Evolutionary conservation across 2,113 vertebrate genomes (phyloP).

Genomic region (Pelodiscus sinensis): DNA sequence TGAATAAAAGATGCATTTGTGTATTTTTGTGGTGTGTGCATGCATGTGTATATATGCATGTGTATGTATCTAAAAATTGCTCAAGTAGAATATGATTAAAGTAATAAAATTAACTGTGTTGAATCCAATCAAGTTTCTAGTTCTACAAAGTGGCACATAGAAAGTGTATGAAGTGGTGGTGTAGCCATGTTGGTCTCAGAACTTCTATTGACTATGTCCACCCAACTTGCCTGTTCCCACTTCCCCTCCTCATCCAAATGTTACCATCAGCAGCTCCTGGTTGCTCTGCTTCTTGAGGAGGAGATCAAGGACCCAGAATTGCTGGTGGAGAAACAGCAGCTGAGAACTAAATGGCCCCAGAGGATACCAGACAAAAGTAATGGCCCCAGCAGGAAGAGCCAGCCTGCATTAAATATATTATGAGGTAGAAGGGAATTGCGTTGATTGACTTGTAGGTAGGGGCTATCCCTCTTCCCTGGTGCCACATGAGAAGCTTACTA

Average conservation of each 20-base stretch:
- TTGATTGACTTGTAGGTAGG: neutral
- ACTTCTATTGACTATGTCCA: neutral
- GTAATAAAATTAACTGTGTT: slow-evolving; percentile 30
- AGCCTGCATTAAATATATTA: accelerated
- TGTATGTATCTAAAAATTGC: slow-evolving; percentile 28
- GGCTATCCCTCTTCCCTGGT: neutral
- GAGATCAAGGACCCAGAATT: neutral
- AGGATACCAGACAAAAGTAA: accelerated
- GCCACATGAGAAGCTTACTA: neutral
- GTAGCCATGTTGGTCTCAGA: neutral
- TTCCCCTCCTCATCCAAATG: neutral
- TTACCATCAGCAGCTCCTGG: neutral
- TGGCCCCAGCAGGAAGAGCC: neutral
- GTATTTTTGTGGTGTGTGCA: neutral
- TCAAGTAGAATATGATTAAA: slow-evolving; percentile 35
- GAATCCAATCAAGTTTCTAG: neutral
- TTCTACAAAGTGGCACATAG: neutral
- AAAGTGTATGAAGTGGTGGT: neutral
- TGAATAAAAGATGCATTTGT: neutral
- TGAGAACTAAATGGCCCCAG: neutral
- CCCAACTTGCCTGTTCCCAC: neutral
- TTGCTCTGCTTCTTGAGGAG: neutral
- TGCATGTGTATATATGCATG: neutral
- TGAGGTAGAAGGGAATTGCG: too few species aligned
- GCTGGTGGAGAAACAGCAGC: neutral